Conservation (phyloP, 2,113 vertebrate species). For the Tragelaphus imberbis region DNA sequence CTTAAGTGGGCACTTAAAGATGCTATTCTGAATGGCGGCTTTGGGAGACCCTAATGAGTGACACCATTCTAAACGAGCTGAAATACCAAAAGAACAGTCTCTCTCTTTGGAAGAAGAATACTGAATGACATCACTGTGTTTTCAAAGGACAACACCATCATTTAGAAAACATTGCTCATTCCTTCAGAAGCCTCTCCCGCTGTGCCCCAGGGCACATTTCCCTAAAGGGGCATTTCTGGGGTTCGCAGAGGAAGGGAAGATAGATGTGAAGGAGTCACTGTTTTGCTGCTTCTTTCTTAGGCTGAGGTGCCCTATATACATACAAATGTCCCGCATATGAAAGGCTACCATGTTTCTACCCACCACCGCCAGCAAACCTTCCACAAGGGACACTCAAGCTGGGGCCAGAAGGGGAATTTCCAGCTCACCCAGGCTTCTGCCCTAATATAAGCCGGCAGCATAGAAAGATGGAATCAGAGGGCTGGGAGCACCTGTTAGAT, state of each 20-base stretch:
- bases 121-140: conserved; percentile 34
- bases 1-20: conserved; percentile 19
- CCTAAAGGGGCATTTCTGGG: background rate
- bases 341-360: background rate
- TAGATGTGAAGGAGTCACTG: background rate
- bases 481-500: background rate
- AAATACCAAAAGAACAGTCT: conserved; percentile 1
- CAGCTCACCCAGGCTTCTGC: background rate
- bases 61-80: conserved; percentile 1
- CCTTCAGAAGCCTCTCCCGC: background rate
- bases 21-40: background rate
- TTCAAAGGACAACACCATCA: background rate
- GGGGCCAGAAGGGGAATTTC: background rate
- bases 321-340: background rate
- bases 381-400: background rate
- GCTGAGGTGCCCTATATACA: background rate
- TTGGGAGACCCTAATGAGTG: background rate
- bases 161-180: background rate
- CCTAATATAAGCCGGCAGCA: background rate
- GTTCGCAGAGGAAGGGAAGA: background rate
- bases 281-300: background rate
- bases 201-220: background rate
- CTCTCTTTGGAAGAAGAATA: background rate
- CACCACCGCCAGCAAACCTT: background rate
- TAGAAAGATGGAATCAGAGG: background rate